Evolutionary conservation across 1,140 invertebrate species (phyloP).

Genomic region (Diachasma alloeum): DNA sequence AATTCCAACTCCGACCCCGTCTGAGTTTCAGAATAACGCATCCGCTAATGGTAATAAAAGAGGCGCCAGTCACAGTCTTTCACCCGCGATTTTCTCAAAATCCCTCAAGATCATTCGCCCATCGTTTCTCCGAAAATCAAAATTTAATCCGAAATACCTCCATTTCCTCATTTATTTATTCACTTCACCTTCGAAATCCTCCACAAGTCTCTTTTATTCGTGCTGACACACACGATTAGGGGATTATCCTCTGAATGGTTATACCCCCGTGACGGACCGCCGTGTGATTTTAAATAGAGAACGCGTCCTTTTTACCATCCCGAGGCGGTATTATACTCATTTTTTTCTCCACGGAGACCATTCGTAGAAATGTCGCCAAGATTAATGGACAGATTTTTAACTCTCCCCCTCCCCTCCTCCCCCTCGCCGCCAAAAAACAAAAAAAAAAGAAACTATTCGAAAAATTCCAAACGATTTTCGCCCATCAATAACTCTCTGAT

Average conservation of each 20-base stretch:
- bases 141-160: not conserved
- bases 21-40: too few relatives aligned
- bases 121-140: not conserved
- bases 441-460: not conserved
- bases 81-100: not conserved
- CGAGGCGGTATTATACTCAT: not conserved
- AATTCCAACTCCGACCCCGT: too few relatives aligned
- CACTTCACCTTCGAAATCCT: not conserved
- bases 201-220: slow-evolving; percentile 5
- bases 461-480: not conserved
- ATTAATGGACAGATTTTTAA: slow-evolving; percentile 3
- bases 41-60: too few relatives aligned
- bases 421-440: too few relatives aligned
- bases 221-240: slow-evolving; percentile 34
- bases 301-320: not conserved
- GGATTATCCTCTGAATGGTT: slow-evolving; percentile 30
- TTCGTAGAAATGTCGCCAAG: slow-evolving; percentile 1
- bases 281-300: slow-evolving; percentile 10
- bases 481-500: too few relatives aligned
- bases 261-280: not conserved
- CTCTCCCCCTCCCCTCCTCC: not conserved
- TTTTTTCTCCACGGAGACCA: not conserved
- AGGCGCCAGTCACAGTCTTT: too few relatives aligned
- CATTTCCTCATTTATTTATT: not conserved
- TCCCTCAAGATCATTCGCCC: not conserved